A percentile compares a stretch with the other conserved stretches of the same genome.
Evolutionary conservation across 2,113 vertebrate genomes (phyloP).

Genomic region (Piprites chloris): DNA sequence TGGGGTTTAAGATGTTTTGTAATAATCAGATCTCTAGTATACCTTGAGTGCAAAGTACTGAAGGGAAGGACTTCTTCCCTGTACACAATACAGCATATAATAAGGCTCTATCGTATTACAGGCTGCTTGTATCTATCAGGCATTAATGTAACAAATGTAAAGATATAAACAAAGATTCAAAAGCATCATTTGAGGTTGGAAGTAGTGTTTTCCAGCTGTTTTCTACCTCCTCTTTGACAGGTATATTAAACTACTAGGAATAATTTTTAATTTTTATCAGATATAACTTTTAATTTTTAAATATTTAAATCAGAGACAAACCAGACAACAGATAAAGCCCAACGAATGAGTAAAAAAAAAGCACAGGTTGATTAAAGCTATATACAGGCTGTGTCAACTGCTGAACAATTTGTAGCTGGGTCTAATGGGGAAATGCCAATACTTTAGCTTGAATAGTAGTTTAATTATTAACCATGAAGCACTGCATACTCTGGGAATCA

Average conservation of each 20-base stretch:
- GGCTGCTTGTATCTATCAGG: not conserved
- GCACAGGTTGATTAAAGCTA: not conserved
- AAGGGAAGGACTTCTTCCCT: not conserved
- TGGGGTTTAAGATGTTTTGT: not conserved
- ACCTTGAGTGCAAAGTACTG: not conserved
- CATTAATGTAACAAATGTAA: not conserved
- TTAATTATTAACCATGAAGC: not conserved
- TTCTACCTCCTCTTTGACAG: not conserved
- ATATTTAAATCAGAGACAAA: not conserved
- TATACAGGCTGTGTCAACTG: not conserved
- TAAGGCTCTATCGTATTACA: not conserved
- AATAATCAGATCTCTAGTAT: not conserved
- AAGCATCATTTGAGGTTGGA: not conserved
- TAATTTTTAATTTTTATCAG: not conserved
- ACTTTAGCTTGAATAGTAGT: not conserved
- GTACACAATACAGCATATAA: not conserved
- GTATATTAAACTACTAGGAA: not conserved
- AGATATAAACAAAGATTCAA: not conserved
- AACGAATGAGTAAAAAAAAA: not conserved
- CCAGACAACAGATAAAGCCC: not conserved
- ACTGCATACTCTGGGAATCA: not conserved
- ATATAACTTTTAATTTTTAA: not conserved
- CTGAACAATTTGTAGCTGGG: not conserved
- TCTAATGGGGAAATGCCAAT: not conserved
- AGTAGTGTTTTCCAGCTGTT: not conserved